Evolutionary conservation across 2,888 invertebrate species (phyloP).

Genomic region (Lacanobia wlatinum): DNA sequence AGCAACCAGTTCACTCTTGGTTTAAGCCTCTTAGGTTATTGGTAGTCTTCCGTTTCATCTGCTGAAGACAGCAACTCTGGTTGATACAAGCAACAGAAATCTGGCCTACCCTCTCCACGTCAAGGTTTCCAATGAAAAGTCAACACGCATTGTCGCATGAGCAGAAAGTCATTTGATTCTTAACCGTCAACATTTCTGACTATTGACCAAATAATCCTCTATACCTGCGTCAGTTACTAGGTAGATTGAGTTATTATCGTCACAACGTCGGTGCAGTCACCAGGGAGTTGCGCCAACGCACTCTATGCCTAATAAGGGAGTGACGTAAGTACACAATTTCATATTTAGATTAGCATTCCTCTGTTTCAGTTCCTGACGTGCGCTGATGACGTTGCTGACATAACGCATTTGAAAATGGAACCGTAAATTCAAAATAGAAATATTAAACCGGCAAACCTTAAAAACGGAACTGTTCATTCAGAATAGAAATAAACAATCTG

Average conservation of each 20-base stretch:
- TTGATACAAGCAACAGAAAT: neutral
- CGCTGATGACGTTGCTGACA: slow-evolving; percentile 33
- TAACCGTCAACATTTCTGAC: slow-evolving; percentile 14
- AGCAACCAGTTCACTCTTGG: too few relatives aligned
- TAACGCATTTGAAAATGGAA: slow-evolving; percentile 31
- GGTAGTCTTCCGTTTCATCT: neutral
- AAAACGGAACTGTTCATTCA: slow-evolving; percentile 7
- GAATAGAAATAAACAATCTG: neutral
- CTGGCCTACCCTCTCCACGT: neutral
- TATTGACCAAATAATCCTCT: slow-evolving; percentile 2
- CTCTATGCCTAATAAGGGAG: slow-evolving; percentile 38
- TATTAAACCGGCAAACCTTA: neutral
- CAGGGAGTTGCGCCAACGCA: slow-evolving; percentile 31
- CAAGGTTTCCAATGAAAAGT: neutral
- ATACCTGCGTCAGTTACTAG: neutral
- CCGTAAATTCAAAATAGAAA: slow-evolving; percentile 1
- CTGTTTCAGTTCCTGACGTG: slow-evolving; percentile 37
- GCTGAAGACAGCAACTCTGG: too few relatives aligned
- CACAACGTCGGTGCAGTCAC: slow-evolving; percentile 35
- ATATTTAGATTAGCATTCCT: slow-evolving; percentile 52
- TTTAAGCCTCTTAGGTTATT: too few relatives aligned
- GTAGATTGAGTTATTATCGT: slow-evolving; percentile 46
- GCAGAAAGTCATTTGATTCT: neutral
- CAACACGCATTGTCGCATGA: neutral
- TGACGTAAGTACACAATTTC: slow-evolving; percentile 55